Percentiles rank a stretch among this genome's conserved stretches.
These are phyloP conservation scores for Seira ritae DNA, from an alignment of 2,888 invertebrate genomes.

Conservation along the genomic window DNA sequence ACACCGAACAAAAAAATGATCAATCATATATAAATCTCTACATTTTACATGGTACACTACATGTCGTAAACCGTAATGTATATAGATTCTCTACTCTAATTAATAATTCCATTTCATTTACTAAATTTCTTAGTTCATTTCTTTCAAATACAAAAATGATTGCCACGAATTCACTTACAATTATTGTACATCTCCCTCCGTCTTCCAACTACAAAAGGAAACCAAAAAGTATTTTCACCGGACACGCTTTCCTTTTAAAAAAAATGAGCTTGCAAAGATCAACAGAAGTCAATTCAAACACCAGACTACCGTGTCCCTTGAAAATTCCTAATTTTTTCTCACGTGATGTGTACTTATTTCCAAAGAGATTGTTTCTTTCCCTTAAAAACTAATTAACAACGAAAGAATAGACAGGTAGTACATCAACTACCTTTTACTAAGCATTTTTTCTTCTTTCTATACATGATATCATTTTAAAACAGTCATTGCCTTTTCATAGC, in stretches of 20 bases:
- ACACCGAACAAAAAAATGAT: too few species aligned
- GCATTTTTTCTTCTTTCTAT: not conserved
- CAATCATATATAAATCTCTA: too few species aligned
- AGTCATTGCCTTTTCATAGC: too few species aligned
- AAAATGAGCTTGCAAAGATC: slow-evolving; percentile 51
- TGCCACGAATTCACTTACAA: slow-evolving; percentile 54
- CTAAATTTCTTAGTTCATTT: not conserved
- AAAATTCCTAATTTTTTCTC: slow-evolving; percentile 6
- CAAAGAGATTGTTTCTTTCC: too few species aligned
- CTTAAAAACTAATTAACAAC: not conserved
- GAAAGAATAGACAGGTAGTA: not conserved
- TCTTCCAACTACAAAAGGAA: too few species aligned
- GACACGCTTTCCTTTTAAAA: slow-evolving; percentile 49
- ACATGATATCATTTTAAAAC: too few species aligned
- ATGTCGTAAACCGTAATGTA: too few species aligned
- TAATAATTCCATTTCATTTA: too few species aligned
- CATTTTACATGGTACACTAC: too few species aligned
- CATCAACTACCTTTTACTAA: not conserved
- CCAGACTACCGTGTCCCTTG: slow-evolving; percentile 47
- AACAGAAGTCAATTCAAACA: too few species aligned
- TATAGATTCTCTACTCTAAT: too few species aligned
- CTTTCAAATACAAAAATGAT: slow-evolving; percentile 58
- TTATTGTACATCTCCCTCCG: slow-evolving; percentile 8
- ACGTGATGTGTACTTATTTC: not conserved
- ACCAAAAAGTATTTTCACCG: slow-evolving; percentile 21